Base-by-base conservation (phyloP, 2,888 invertebrate genomes). In the Mamestra brassicae region DNA sequence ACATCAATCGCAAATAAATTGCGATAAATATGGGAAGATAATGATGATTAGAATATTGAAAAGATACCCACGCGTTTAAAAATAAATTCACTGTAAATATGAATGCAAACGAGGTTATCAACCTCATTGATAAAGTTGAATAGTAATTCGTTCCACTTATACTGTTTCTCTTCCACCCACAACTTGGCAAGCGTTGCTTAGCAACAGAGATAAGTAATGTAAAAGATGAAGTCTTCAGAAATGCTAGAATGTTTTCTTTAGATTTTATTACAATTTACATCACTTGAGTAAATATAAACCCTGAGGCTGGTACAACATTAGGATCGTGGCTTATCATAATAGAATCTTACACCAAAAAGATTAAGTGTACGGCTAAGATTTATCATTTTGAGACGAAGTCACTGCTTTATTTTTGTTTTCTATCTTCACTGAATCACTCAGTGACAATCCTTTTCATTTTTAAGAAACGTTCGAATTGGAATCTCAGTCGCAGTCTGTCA, bases 301-400 rank as follows among this genome's bases (percentile, higher is more conserved):
- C 13, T 15, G 13, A 47, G 13, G 47, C 13, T 47, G 11, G 4
- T 38, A 6, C 38, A 42, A 45, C 45, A 45, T 45, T 2, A 13
- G 47, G 4, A 47, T 13, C 47, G 42, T 3, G 38, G 13, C 15
- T 76, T 79, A 76, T 73, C 80, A 11, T 64, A 76, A 79, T 76
- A 72, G 34, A 79, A 72, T 60, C 63, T 71, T n/a, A n/a, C 15
- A 15, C 11, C 38, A 11, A 55, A 15, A 54, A n/a, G 17, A 45
- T 36, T 47, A 10, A 11, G 26, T 54, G 13, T 45, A 6, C 1
- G 17, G n/a, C 11, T n/a, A 17, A 10, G 13, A 2, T 17, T 17
- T 34, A 54, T n/a, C n/a, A 8, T 15, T 36, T 36, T 68, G 4
- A 10, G 15, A 34, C 45, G 7, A n/a, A 13, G 1, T 5, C 0